Conservation (phyloP, 1,140 invertebrate genomes). For the Paramacrobiotus metropolitanus region DNA sequence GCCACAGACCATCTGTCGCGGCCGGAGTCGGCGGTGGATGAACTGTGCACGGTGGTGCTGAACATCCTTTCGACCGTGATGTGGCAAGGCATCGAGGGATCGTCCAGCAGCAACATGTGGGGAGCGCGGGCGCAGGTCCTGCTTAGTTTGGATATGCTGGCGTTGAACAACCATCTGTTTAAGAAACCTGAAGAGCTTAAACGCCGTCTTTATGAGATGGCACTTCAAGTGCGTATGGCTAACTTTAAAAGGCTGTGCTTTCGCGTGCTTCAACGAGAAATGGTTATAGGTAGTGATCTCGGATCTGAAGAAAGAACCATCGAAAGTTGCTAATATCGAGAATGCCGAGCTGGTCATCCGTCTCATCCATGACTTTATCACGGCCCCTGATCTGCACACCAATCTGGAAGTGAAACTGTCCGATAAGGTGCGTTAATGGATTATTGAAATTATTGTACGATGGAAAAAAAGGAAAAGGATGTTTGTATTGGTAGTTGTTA, state of each 20-base stretch:
- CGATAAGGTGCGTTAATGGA: not conserved
- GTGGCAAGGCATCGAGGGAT: conserved; percentile 35
- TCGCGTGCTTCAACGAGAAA: too few species aligned
- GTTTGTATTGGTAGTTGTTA: conserved; percentile 22
- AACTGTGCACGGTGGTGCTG: conserved; percentile 32
- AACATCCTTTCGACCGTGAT: conserved; percentile 33
- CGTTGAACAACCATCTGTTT: conserved; percentile 32
- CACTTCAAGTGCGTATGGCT: conserved; percentile 31
- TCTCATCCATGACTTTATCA: conserved; percentile 1
- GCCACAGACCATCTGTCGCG: conserved; percentile 5
- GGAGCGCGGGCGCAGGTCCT: conserved; percentile 36
- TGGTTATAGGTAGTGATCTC: not conserved
- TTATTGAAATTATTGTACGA: too few species aligned
- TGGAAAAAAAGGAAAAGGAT: not conserved
- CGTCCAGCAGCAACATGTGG: conserved; percentile 32
- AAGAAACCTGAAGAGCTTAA: conserved; percentile 31
- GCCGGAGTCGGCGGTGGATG: conserved; percentile 26
- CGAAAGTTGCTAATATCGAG: not conserved
- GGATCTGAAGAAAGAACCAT: not conserved
- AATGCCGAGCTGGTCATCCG: not conserved
- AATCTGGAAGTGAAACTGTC: not conserved
- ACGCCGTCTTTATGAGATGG: conserved; percentile 34
- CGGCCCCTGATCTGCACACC: not conserved
- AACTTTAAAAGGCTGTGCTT: not conserved
- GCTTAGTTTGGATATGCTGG: conserved; percentile 34